A percentile compares a stretch with the other conserved stretches of the same genome.
Conservation (phyloP, 2,888 invertebrate genomes). For the Drosophila recens region DNA sequence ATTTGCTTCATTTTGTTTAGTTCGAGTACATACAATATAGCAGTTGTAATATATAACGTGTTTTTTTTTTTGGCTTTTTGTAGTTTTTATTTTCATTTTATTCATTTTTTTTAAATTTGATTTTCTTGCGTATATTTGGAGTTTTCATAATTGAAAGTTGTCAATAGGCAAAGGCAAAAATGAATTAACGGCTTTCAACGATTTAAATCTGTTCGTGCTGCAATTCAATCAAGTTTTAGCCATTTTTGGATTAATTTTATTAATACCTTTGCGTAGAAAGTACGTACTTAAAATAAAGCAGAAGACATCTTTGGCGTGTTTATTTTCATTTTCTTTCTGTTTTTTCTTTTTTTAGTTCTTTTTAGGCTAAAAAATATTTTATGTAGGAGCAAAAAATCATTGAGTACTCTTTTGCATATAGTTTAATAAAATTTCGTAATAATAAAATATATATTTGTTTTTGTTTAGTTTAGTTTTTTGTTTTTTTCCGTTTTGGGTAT, state of each 20-base stretch:
- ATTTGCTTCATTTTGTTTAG: conserved; percentile 62
- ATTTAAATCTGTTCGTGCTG: conserved; percentile 22
- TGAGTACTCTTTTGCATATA: conserved; percentile 70
- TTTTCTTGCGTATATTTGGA: conserved; percentile 72
- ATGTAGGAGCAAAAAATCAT: conserved; percentile 74
- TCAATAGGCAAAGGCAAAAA: conserved; percentile 51
- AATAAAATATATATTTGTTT: conserved; percentile 70
- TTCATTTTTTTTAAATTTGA: conserved; percentile 56
- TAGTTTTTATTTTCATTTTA: conserved; percentile 42
- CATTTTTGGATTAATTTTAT: conserved; percentile 16
- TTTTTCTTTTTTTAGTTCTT: not conserved
- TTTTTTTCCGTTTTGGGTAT: conserved; percentile 38
- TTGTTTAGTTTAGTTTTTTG: conserved; percentile 43
- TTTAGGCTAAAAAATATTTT: conserved; percentile 63
- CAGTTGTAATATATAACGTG: conserved; percentile 80
- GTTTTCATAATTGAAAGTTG: conserved; percentile 61
- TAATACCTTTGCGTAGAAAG: conserved; percentile 43
- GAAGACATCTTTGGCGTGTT: conserved; percentile 79
- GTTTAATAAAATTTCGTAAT: conserved; percentile 74
- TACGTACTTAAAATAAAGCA: conserved; percentile 75
- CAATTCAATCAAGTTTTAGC: conserved; percentile 25
- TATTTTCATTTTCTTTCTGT: conserved; percentile 22
- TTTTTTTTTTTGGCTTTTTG: conserved; percentile 30
- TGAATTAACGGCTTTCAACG: conserved; percentile 32
- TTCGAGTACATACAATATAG: conserved; percentile 73